Percentiles rank a stretch among this genome's conserved stretches.
Conservation (phyloP, 2,888 invertebrate species). For the Amblyjoppa fuscipennis region DNA sequence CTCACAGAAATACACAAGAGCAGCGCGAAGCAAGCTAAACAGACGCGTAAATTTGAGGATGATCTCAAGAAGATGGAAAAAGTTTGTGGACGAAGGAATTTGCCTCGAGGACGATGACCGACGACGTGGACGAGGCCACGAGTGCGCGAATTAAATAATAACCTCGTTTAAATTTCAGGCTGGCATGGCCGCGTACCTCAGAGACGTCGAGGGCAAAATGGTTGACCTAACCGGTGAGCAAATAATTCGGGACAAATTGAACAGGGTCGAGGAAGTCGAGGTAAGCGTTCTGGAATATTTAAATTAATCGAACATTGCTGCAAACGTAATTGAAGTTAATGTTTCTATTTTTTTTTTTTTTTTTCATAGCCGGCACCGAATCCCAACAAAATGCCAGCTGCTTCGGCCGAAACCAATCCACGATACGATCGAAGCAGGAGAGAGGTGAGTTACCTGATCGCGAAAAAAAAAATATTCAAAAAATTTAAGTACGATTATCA, state of each 20-base stretch:
- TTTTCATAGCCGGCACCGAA: slow-evolving; percentile 61
- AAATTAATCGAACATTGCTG: background rate
- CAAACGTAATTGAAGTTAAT: background rate
- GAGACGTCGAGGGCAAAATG: slow-evolving; percentile 90
- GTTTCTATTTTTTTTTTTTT: background rate
- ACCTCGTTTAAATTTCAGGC: slow-evolving; percentile 85
- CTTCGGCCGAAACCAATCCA: slow-evolving; percentile 74
- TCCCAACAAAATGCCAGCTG: slow-evolving; percentile 73
- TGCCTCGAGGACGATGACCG: background rate
- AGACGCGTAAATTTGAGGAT: slow-evolving; percentile 91
- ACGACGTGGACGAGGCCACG: background rate
- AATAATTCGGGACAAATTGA: slow-evolving; percentile 83
- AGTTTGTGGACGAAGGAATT: slow-evolving; percentile 80
- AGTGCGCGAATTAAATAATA: background rate
- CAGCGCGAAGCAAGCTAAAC: slow-evolving; percentile 92
- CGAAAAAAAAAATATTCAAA: background rate
- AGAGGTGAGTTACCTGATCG: slow-evolving; percentile 55
- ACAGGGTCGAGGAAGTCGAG: slow-evolving; percentile 65
- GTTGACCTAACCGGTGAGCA: slow-evolving; percentile 84
- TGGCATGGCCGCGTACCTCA: slow-evolving; percentile 94
- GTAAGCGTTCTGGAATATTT: slow-evolving; percentile 57
- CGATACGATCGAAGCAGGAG: slow-evolving; percentile 70
- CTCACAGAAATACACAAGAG: slow-evolving; percentile 94
- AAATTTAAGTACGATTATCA: background rate
- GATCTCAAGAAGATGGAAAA: slow-evolving; percentile 96